Evolutionary conservation across 2,113 vertebrate species (phyloP), one percentile per base, ranked within the genome.

Genomic region (Penelope pileata): DNA sequence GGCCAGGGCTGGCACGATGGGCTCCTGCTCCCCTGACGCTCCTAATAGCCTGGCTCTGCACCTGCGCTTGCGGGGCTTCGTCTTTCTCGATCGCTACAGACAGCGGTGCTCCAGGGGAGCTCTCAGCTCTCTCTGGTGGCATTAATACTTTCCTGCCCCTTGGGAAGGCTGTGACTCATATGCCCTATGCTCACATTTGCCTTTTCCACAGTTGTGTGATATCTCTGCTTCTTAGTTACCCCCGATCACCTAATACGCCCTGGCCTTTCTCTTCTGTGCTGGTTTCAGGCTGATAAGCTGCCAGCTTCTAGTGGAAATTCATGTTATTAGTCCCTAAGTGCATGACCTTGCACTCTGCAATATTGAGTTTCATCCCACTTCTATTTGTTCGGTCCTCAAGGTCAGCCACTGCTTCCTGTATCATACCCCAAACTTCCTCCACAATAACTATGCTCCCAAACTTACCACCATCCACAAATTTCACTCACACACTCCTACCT

Each of bases 311-410:
- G 93, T 95, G 89, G 86, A 95, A 97, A 95, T 91, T 92, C 93
- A 1, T 97, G 92, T 92, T 95, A 91, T 96, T 93, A 83, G 48
- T 95, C 86, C 94, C 89, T 76, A 95, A 94, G 91, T 92, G 93
- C 73, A 69, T 82, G 89, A 89, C 86, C 92, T 89, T 82, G 89
- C 70, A 79, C 86, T 94, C 89, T 78, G 58, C 45, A 73, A 68
- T 97, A 96, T 96, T 89, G 83, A 84, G 89, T 97, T 96, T 96
- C 96, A 89, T 58, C 58, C 69, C 62, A 76, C 93, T 95, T 95
- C 83, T 95, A 68, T 87, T 89, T 79, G 66, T 62, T 74, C 1
- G 4, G 69, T 69, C 86, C 53, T 93, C 83, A 92, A 97, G 95
- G 94, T 95, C 89, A 95, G 48, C 32, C 24, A 75, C 45, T 62